Base-by-base conservation (phyloP, 2,888 invertebrate genomes). In the Lucinisca nassula region DNA sequence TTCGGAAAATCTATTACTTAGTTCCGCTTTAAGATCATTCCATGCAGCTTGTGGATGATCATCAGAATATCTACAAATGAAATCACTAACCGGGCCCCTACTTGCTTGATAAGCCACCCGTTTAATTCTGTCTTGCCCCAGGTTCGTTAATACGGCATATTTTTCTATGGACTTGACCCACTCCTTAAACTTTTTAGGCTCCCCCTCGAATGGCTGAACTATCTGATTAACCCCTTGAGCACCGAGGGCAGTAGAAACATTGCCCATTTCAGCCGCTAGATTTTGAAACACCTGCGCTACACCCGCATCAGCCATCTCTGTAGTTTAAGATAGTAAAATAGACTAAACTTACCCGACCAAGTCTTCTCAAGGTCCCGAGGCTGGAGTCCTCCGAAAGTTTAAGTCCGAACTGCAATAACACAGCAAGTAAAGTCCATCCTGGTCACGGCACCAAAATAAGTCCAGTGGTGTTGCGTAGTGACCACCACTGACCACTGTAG, bases 381-480 rank as follows among this genome's bases (percentile, higher is more conserved):
- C n/a, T n/a, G n/a, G n/a, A n/a, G n/a, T n/a, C n/a, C n/a, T n/a
- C n/a, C n/a, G n/a, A n/a, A n/a, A n/a, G n/a, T n/a, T n/a, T n/a
- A n/a, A n/a, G n/a, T n/a, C n/a, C n/a, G n/a, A n/a, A n/a, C n/a
- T n/a, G n/a, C n/a, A n/a, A n/a, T n/a, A n/a, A n/a, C n/a, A n/a
- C n/a, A n/a, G n/a, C n/a, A n/a, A n/a, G n/a, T n/a, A n/a, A n/a
- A 55, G 55, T 55, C 55, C 55, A 55, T 55, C 55, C 55, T 55
- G n/a, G 55, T 55, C 55, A 55, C 55, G 55, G 55, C 55, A 55
- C 55, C 55, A 55, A 55, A 55, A 8, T 55, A 55, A 55, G 55
- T 55, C 55, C 55, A 55, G 55, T 55, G 55, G 55, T 55, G n/a
- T 55, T 55, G n/a, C 55, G 55, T 55, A 55, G n/a, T 55, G 55